These are phyloP conservation scores for Epinephelus lanceolatus DNA, from an alignment of 2,113 vertebrate genomes.

Conservation along the genomic window DNA sequence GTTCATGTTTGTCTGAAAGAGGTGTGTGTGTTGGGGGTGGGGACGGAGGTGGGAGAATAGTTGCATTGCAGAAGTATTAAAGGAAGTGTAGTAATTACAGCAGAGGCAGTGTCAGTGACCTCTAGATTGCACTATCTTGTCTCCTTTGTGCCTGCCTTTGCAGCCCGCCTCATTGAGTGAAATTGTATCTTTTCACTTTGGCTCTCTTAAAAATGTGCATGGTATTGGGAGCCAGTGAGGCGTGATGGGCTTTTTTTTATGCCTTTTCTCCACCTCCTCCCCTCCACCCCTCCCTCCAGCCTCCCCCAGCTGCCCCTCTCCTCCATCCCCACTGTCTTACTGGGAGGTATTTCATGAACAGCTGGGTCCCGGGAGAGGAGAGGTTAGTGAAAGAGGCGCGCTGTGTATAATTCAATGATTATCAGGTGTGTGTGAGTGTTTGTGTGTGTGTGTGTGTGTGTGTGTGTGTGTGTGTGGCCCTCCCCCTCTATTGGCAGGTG, in stretches of 20 bases:
- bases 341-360: slow-evolving; percentile 94
- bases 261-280: slow-evolving; percentile 62
- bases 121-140: slow-evolving; percentile 96
- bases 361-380: slow-evolving; percentile 90
- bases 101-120: slow-evolving; percentile 91
- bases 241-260: slow-evolving; percentile 87
- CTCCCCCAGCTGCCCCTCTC: slow-evolving; percentile 70
- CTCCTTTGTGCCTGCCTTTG: slow-evolving; percentile 92
- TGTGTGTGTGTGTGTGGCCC: slow-evolving; percentile 47
- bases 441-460: slow-evolving; percentile 61
- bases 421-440: slow-evolving; percentile 78
- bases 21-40: slow-evolving; percentile 28
- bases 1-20: slow-evolving; percentile 56
- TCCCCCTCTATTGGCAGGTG: slow-evolving; percentile 82
- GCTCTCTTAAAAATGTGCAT: slow-evolving; percentile 87
- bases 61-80: slow-evolving; percentile 85
- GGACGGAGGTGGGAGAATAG: slow-evolving; percentile 50
- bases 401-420: slow-evolving; percentile 89
- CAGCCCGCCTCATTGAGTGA: slow-evolving; percentile 85
- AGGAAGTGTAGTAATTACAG: slow-evolving; percentile 98
- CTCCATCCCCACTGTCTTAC: slow-evolving; percentile 80
- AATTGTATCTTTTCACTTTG: slow-evolving; percentile 91
- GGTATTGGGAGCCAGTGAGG: slow-evolving; percentile 94
- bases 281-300: slow-evolving; percentile 49
- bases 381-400: slow-evolving; percentile 84